phyloP scores from a whole-genome alignment of 2,797 vertebrate genomes.

The Myoxocephalus aenaeus region DNA sequence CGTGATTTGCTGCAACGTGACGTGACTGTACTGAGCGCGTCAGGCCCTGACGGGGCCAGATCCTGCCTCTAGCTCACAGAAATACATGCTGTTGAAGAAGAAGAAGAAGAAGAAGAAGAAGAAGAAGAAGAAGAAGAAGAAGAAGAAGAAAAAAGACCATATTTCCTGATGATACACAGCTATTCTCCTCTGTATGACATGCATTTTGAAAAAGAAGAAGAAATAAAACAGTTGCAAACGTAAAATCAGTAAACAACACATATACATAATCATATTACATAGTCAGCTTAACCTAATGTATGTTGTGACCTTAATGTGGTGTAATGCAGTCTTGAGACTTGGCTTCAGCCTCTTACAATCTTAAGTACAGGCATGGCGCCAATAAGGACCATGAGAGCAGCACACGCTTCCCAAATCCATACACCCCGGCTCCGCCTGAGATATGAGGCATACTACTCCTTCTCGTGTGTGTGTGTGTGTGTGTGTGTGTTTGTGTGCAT shows the following conservation, averaged over 20 bases:
- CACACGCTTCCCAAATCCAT: slow-evolving; percentile 57
- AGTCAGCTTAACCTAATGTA: slow-evolving; percentile 42
- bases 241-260: slow-evolving; percentile 12
- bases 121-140: too few relatives aligned
- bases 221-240: slow-evolving; percentile 2
- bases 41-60: slow-evolving; percentile 8
- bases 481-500: slow-evolving; percentile 17
- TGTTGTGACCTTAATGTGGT: slow-evolving; percentile 52
- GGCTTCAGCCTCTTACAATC: slow-evolving; percentile 46
- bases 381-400: slow-evolving; percentile 61
- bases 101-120: too few relatives aligned
- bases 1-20: slow-evolving; percentile 24
- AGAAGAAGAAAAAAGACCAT: neutral
- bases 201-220: slow-evolving; percentile 1
- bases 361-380: slow-evolving; percentile 64
- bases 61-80: slow-evolving; percentile 1
- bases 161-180: neutral
- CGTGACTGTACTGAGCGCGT: neutral
- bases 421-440: slow-evolving; percentile 38
- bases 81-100: neutral
- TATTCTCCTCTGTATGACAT: neutral
- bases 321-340: slow-evolving; percentile 40
- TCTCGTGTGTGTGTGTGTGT: slow-evolving; percentile 23
- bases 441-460: slow-evolving; percentile 52
- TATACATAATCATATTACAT: slow-evolving; percentile 31